Percentiles rank a stretch among this genome's conserved stretches.
phyloP scores from a whole-genome alignment of 2,113 vertebrate species.

The Gallinago jamesoni region DNA sequence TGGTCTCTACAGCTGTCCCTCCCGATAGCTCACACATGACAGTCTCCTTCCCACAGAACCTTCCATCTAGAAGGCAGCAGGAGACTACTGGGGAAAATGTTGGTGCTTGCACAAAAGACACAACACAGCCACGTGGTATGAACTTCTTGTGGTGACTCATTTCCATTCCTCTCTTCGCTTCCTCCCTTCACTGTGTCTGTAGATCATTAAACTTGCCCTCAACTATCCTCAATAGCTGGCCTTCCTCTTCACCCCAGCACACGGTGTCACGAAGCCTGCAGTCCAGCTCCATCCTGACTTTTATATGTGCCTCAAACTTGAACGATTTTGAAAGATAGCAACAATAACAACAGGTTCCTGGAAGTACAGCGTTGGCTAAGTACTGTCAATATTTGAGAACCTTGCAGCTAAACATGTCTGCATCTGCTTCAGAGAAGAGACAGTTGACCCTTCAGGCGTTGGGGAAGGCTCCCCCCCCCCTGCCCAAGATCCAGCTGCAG shows the following conservation, averaged over 20 bases:
- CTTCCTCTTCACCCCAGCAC: not conserved
- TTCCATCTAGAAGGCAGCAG: not conserved
- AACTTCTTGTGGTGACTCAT: not conserved
- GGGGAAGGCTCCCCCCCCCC: not conserved
- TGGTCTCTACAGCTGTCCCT: not conserved
- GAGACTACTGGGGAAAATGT: not conserved
- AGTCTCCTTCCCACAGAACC: not conserved
- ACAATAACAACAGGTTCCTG: not conserved
- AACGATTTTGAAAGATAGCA: not conserved
- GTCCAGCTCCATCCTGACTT: not conserved
- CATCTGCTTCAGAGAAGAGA: conserved; percentile 14
- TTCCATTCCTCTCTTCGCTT: not conserved
- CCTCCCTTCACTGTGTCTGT: not conserved
- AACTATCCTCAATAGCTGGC: not conserved
- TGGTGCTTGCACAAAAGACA: not conserved
- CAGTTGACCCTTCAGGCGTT: conserved; percentile 37
- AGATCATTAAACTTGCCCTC: not conserved
- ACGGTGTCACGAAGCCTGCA: not conserved
- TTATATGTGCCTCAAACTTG: not conserved
- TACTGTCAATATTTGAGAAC: not conserved
- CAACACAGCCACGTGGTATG: not conserved
- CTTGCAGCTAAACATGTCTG: not conserved
- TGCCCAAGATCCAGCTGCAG: conserved; percentile 6
- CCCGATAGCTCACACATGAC: not conserved
- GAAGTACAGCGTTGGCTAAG: not conserved